Percentiles rank a stretch among this genome's conserved stretches.
Conservation (phyloP, 2,888 invertebrate species). For the Malacosoma neustria region DNA sequence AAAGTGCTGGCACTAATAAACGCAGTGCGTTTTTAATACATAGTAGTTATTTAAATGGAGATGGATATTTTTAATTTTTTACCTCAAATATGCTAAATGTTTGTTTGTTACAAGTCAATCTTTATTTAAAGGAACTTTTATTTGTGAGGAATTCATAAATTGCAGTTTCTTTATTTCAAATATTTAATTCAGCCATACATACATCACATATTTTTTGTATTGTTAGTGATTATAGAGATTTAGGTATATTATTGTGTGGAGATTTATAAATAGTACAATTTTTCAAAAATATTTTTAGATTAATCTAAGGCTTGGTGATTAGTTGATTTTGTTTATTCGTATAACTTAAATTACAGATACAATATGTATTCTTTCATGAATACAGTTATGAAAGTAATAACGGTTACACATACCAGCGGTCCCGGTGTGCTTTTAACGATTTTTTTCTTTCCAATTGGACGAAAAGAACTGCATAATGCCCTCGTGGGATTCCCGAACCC, state of each 20-base stretch:
- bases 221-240: conserved; percentile 26
- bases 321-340: too few relatives aligned
- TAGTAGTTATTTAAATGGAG: too few relatives aligned
- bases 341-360: too few relatives aligned
- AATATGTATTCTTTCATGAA: too few relatives aligned
- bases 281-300: conserved; percentile 6
- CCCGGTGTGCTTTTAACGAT: too few relatives aligned
- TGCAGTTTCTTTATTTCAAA: conserved; percentile 4
- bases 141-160: conserved; percentile 12
- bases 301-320: too few relatives aligned
- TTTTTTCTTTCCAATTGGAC: too few relatives aligned
- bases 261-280: conserved; percentile 60
- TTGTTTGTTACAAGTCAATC: conserved; percentile 1
- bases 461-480: too few relatives aligned
- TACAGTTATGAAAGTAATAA: too few relatives aligned
- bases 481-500: too few relatives aligned
- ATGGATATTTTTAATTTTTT: background rate
- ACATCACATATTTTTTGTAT: background rate
- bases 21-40: background rate
- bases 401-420: too few relatives aligned
- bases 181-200: conserved; percentile 1
- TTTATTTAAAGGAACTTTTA: conserved; percentile 5
- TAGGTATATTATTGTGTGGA: conserved; percentile 18
- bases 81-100: background rate
- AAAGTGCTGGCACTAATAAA: background rate